Percentiles rank a stretch among this genome's conserved stretches.
These are phyloP conservation scores for Nymphalis urticae DNA, from an alignment of 2,888 invertebrate species.

Conservation along the genomic window DNA sequence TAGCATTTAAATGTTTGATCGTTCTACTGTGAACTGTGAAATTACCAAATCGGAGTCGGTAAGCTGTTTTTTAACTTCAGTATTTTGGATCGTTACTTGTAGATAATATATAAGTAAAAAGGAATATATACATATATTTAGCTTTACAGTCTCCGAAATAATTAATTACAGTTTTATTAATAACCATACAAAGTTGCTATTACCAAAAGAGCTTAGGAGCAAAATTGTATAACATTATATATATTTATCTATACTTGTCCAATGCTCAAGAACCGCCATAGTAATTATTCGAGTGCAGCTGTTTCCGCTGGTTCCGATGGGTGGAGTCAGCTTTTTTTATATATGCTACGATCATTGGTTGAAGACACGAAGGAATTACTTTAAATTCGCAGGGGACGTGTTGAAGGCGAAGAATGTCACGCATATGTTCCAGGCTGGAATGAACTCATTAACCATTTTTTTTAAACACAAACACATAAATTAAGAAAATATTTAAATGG, in stretches of 20 bases:
- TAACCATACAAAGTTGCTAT: background rate
- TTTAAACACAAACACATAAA: constrained; percentile 24
- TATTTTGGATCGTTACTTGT: too few species aligned
- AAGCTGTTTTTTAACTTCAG: constrained; percentile 14
- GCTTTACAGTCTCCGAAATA: too few species aligned
- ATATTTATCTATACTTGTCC: constrained; percentile 58
- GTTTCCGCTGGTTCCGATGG: constrained; percentile 68
- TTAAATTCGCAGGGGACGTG: constrained; percentile 77
- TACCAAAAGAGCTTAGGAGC: background rate
- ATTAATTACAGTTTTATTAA: too few species aligned
- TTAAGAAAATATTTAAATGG: background rate
- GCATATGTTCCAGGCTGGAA: constrained; percentile 67
- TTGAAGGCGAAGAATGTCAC: constrained; percentile 72
- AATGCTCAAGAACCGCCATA: constrained; percentile 69
- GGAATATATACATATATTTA: too few species aligned
- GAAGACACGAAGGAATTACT: constrained; percentile 68
- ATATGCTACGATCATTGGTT: constrained; percentile 72
- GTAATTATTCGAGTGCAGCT: constrained; percentile 79
- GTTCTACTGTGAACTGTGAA: constrained; percentile 26
- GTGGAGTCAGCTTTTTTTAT: constrained; percentile 72
- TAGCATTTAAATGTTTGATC: constrained; percentile 22
- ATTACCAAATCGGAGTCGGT: constrained; percentile 20
- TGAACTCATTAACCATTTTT: constrained; percentile 48
- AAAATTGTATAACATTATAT: constrained; percentile 25
- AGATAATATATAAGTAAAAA: too few species aligned